A percentile compares a stretch with the other conserved stretches of the same genome.
phyloP scores from a whole-genome alignment of 2,888 invertebrate species.

The Augochlorella aurata region DNA sequence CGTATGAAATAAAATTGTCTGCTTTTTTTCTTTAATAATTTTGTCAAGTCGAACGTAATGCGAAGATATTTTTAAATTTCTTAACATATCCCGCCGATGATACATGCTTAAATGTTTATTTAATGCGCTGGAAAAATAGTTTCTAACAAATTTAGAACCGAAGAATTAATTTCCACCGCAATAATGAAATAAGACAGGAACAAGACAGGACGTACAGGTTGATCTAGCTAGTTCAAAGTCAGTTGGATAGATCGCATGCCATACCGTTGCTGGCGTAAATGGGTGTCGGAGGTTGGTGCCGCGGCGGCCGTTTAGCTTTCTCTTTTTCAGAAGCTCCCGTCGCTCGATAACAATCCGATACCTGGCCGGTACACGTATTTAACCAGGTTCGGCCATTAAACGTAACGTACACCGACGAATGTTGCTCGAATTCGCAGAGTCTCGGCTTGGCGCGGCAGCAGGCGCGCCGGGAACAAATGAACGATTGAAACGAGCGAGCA shows the following conservation, averaged over 20 bases:
- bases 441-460: constrained; percentile 21
- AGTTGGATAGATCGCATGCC: neutral
- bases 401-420: constrained; percentile 50
- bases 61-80: no score
- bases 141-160: no score
- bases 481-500: constrained; percentile 52
- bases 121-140: no score
- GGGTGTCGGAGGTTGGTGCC: neutral
- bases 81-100: no score
- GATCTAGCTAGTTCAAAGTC: neutral
- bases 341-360: constrained; percentile 53
- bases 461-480: constrained; percentile 39
- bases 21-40: no score
- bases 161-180: no score
- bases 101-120: no score
- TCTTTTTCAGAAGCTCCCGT: constrained; percentile 58
- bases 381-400: constrained; percentile 32
- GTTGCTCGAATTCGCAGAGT: constrained; percentile 52
- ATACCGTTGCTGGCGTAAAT: neutral
- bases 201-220: no score
- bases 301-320: constrained; percentile 39
- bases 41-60: no score
- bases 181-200: no score
- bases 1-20: no score
- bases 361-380: constrained; percentile 44